Evolutionary conservation across 2,888 invertebrate species (phyloP), one percentile per base, ranked within the genome.

Genomic region (Biston betularia): DNA sequence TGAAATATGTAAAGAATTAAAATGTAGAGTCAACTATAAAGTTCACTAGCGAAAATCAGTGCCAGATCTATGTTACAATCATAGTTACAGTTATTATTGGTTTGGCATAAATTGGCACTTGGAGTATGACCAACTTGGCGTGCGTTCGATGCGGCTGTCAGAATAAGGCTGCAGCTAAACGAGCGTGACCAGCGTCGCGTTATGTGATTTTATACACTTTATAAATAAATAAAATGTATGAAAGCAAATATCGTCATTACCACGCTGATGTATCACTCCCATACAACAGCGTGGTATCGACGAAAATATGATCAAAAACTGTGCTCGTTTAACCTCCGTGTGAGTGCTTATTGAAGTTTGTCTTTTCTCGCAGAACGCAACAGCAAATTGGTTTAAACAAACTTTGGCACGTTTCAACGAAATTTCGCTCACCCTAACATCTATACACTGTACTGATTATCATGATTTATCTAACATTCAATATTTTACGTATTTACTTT

Each of bases 401-500:
- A 75, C 75, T 78, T 87, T 88, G 87, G 86, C 87, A 87, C 86
- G 73, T 81, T 66, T 78, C 79, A 78, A 78, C 77, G 73, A 78
- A 81, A 79, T 77, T 72, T 74, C 69, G 73, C 55, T 70, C 78
- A 72, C 75, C 80, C 79, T 84, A 83, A 73, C 76, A 80, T 76
- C 80, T 86, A 85, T 79, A 73, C 71, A 73, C 71, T 70, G 75
- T 75, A 83, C 77, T 79, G 84, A 75, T 78, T 82, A 82, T 80
- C 79, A 70, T 71, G 68, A 60, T 76, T 77, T 79, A 81, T 74
- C 83, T 86, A 87, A 86, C 85, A 87, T 84, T 80, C 79, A 85
- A 78, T 84, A 80, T 76, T 78, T 84, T 87, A 88, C 86, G 87
- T 86, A 87, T 87, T 80, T 79, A 79, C 71, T 75, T 82, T 77